Percentiles rank a stretch among this genome's conserved stretches.
Evolutionary conservation across 1,140 invertebrate species (phyloP).

Genomic region (Cryptotermes secundus): DNA sequence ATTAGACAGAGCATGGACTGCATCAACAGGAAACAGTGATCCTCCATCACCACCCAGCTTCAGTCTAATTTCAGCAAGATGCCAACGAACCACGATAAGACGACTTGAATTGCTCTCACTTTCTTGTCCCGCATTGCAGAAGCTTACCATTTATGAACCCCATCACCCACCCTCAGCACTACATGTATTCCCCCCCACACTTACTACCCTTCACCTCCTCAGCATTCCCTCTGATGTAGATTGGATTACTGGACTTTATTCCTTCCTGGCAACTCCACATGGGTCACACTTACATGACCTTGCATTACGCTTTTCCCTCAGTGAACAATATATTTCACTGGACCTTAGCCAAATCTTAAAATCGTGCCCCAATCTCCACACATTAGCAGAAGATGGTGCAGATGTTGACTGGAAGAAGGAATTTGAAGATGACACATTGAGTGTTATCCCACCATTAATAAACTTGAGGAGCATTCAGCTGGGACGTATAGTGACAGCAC

Average conservation of each 20-base stretch:
- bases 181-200: conserved; percentile 44
- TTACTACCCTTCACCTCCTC: conserved; percentile 50
- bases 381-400: conserved; percentile 46
- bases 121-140: conserved; percentile 48
- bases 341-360: conserved; percentile 47
- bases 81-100: conserved; percentile 45
- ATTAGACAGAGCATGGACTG: conserved; percentile 43
- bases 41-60: conserved; percentile 38
- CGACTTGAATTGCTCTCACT: conserved; percentile 49
- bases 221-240: conserved; percentile 45
- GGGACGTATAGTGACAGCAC: conserved; percentile 45
- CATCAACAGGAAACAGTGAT: conserved; percentile 34
- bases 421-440: conserved; percentile 41
- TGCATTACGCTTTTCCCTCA: conserved; percentile 45
- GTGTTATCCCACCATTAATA: conserved; percentile 36
- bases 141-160: conserved; percentile 50
- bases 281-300: conserved; percentile 47
- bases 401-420: conserved; percentile 45
- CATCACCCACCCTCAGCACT: conserved; percentile 49
- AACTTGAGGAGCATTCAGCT: conserved; percentile 48
- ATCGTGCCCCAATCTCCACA: conserved; percentile 46
- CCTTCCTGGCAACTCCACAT: conserved; percentile 46
- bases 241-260: conserved; percentile 49
- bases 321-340: conserved; percentile 43
- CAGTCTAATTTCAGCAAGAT: conserved; percentile 47